A percentile compares a stretch with the other conserved stretches of the same genome.
Evolutionary conservation across 2,888 invertebrate genomes (phyloP).

Genomic region (Oscheius sp.): DNA sequence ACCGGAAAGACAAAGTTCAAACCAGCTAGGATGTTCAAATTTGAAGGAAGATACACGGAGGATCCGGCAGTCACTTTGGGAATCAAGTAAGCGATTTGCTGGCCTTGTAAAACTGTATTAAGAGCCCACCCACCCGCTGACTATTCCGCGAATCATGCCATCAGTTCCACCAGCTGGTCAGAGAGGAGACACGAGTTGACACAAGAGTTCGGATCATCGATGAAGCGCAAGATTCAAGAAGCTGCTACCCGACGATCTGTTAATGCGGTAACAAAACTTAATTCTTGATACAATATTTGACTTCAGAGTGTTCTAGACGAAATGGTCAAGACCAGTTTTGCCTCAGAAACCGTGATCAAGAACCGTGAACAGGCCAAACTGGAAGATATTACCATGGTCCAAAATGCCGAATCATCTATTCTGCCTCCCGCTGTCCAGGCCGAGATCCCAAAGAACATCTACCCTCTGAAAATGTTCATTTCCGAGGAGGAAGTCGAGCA

Average conservation of each 20-base stretch:
- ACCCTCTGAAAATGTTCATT: conserved; percentile 55
- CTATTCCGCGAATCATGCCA: conserved; percentile 28
- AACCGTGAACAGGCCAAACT: conserved; percentile 43
- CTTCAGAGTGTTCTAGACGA: conserved; percentile 52
- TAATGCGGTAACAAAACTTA: conserved; percentile 30
- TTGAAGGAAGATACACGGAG: conserved; percentile 23
- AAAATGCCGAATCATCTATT: conserved; percentile 48
- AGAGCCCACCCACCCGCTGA: conserved; percentile 9
- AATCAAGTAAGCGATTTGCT: conserved; percentile 20
- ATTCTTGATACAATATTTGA: neutral
- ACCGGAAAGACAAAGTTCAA: conserved; percentile 31
- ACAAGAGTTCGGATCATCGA: conserved; percentile 51
- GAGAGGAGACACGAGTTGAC: conserved; percentile 50
- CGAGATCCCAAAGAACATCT: conserved; percentile 47
- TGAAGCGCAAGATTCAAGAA: conserved; percentile 56
- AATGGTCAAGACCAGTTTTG: conserved; percentile 60
- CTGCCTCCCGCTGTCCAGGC: conserved; percentile 48
- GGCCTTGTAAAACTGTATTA: conserved; percentile 12
- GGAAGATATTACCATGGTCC: conserved; percentile 47
- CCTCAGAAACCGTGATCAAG: conserved; percentile 43
- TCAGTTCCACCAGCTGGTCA: conserved; percentile 42
- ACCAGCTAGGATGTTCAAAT: conserved; percentile 31
- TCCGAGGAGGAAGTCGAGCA: conserved; percentile 46
- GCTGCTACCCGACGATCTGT: conserved; percentile 49
- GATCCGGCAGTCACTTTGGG: conserved; percentile 21